phyloP scores from a whole-genome alignment of 2,113 vertebrate genomes.

The Xenopus borealis region DNA sequence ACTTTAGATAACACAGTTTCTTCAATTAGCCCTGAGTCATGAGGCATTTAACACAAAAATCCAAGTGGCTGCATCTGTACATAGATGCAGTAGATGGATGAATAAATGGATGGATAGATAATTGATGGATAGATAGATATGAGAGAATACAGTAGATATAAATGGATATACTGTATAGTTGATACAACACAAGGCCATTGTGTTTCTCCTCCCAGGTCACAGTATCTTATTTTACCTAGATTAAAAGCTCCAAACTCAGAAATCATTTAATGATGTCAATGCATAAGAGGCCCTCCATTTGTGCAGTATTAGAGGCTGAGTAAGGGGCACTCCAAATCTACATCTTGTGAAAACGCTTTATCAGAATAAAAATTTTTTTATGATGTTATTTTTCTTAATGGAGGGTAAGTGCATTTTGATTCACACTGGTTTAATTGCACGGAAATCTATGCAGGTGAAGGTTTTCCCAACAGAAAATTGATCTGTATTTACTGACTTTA shows the following conservation, averaged over 20 bases:
- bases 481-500: background rate
- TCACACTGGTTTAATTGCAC: background rate
- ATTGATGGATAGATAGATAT: no score
- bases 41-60: no score
- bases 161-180: no score
- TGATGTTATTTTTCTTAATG: background rate
- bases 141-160: no score
- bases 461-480: background rate
- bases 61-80: no score
- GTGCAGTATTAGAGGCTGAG: conserved; percentile 11
- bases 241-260: background rate
- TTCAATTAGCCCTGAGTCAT: no score
- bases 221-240: background rate
- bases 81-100: no score
- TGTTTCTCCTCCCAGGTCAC: background rate
- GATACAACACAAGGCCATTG: no score
- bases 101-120: no score
- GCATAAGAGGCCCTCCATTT: conserved; percentile 8
- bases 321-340: background rate
- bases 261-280: background rate
- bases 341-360: background rate
- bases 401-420: background rate
- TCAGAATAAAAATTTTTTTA: background rate
- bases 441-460: background rate
- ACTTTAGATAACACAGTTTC: no score